phyloP scores from a whole-genome alignment of 1,140 invertebrate genomes.

The Drosophila grimshawi region DNA sequence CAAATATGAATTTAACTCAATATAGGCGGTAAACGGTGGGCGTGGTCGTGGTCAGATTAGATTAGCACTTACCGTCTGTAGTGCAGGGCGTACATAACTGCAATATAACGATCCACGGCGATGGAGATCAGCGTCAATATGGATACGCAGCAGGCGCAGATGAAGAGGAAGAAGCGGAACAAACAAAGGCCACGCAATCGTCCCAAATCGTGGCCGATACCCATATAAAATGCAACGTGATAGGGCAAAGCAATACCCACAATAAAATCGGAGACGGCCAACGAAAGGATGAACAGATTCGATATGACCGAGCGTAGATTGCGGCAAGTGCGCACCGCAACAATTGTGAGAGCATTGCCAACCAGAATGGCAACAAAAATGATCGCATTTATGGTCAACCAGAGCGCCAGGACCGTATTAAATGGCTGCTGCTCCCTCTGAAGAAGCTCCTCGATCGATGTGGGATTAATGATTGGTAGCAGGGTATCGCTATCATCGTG shows the following conservation, averaged over 20 bases:
- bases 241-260: slow-evolving; percentile 90
- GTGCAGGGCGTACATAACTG: slow-evolving; percentile 92
- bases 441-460: not conserved
- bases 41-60: no score
- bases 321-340: slow-evolving; percentile 88
- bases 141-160: slow-evolving; percentile 90
- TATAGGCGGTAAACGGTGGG: no score
- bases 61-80: slow-evolving; percentile 86
- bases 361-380: slow-evolving; percentile 88
- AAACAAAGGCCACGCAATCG: slow-evolving; percentile 87
- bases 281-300: slow-evolving; percentile 90
- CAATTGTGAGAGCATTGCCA: slow-evolving; percentile 90
- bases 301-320: slow-evolving; percentile 86
- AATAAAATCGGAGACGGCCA: slow-evolving; percentile 90
- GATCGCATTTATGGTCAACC: slow-evolving; percentile 87
- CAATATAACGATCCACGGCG: slow-evolving; percentile 92
- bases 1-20: no score
- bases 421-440: not conserved
- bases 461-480: not conserved
- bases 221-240: slow-evolving; percentile 89
- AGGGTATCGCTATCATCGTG: not conserved
- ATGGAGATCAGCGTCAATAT: slow-evolving; percentile 93
- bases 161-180: slow-evolving; percentile 89
- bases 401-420: slow-evolving; percentile 71
- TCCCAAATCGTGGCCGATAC: slow-evolving; percentile 86